Conservation (phyloP, 2,888 invertebrate genomes). For the Trisateles emortualis region DNA sequence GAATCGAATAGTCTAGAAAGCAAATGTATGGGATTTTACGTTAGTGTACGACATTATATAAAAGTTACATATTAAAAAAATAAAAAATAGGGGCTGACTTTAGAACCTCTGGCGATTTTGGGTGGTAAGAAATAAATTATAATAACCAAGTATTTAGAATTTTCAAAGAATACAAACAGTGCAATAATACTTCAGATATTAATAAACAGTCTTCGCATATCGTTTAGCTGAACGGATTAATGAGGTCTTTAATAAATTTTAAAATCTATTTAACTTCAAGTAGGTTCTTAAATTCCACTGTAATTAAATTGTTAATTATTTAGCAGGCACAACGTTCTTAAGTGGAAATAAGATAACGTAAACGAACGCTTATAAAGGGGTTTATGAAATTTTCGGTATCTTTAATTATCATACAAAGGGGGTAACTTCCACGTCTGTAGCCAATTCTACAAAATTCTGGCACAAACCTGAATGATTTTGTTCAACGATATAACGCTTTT, state of each 20-base stretch:
- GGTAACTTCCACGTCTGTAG: conserved; percentile 5
- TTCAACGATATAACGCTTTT: background rate
- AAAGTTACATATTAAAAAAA: too few relatives aligned
- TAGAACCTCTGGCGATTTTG: too few relatives aligned
- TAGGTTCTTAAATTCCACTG: conserved; percentile 27
- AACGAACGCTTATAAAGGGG: conserved; percentile 25
- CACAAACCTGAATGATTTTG: background rate
- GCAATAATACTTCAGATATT: background rate
- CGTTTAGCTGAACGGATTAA: conserved; percentile 24
- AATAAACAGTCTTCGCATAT: conserved; percentile 1
- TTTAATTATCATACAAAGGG: conserved; percentile 32
- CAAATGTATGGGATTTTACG: too few relatives aligned
- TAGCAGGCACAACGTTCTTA: conserved; percentile 19
- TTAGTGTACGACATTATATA: too few relatives aligned
- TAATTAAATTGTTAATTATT: conserved; percentile 42
- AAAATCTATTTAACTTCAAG: conserved; percentile 21
- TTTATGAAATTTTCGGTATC: conserved; percentile 40
- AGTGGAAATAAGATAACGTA: conserved; percentile 28
- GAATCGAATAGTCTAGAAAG: too few relatives aligned
- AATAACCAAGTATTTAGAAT: too few relatives aligned
- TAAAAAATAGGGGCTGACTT: too few relatives aligned
- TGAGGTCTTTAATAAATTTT: conserved; percentile 25
- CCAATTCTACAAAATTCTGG: conserved; percentile 3
- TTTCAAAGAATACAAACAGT: background rate
- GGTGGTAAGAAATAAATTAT: too few relatives aligned